Base-by-base conservation (phyloP, 2,797 vertebrate genomes). In the Coluber constrictor region DNA sequence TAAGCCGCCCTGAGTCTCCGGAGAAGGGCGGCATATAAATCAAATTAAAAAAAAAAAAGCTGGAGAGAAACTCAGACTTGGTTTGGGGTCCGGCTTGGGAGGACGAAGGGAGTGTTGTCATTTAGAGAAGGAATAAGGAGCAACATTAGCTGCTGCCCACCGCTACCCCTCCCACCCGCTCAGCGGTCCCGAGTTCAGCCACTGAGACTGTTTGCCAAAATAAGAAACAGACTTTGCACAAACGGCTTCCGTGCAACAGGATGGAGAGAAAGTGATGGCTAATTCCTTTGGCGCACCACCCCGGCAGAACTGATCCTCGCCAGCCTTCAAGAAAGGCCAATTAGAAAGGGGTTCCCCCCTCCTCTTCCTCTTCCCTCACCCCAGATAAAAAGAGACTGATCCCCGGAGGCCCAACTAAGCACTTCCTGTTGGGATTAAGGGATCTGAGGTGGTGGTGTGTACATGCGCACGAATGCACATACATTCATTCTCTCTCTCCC, bases 351-450 rank as follows among this genome's bases (percentile, higher is more conserved):
- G 94, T 96, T 94, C 96, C 97, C 96, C 37, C 29, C 25, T 29
- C 29, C 79, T 83, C 37, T 97, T 97, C 43, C 37, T 83, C 57
- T 97, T 96, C 57, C 27, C 54, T 23, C 60, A 15, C 16, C 70
- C 55, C 96, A 95, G 96, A 97, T 97, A 96, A 97, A 97, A 97
- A 97, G 97, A 97, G 97, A 95, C 97, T 96, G 96, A 97, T 96
- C 96, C 95, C 94, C 88, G 5, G 89, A 74, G 96, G 87, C 95
- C 96, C 91, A 92, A 96, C n/a, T 94, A 60, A 96, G 93, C 95
- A 96, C 98, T 99, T 99, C 98, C 98, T 99, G 98, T 98, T 97
- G 97, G 98, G 98, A 99, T 99, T 99, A 99, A 98, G 96, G 56
- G 96, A 98, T 97, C 98, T 98, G 98, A 98, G 97, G 98, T 98